Evolutionary conservation across 2,797 vertebrate species (phyloP).

Genomic region (Bradypodion ventrale): DNA sequence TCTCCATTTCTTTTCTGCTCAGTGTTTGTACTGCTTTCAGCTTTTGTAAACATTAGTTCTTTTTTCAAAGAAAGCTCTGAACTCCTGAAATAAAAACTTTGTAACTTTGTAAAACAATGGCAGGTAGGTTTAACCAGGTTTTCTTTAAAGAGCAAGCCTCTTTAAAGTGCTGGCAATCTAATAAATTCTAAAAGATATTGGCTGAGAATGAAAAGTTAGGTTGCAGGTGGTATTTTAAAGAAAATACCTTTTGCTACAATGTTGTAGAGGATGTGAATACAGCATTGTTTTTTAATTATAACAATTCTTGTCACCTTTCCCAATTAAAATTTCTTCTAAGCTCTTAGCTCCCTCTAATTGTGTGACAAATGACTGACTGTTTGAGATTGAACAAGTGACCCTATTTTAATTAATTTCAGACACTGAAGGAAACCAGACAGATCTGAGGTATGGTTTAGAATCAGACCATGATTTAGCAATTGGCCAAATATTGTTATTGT

Average conservation of each 20-base stretch:
- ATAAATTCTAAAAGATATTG: background rate
- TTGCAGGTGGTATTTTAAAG: slow-evolving; percentile 43
- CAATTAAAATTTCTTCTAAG: slow-evolving; percentile 41
- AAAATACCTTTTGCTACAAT: slow-evolving; percentile 41
- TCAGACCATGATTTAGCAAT: background rate
- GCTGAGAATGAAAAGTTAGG: slow-evolving; percentile 31
- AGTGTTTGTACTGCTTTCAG: slow-evolving; percentile 6
- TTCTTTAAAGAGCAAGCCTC: too few relatives aligned
- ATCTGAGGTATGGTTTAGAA: background rate
- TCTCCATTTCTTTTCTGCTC: background rate
- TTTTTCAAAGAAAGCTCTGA: background rate
- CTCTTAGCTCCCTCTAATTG: slow-evolving; percentile 46
- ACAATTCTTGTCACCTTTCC: slow-evolving; percentile 36
- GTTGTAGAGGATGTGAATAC: slow-evolving; percentile 41
- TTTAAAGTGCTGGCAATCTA: background rate
- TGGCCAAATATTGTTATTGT: background rate
- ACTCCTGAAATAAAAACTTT: slow-evolving; percentile 30
- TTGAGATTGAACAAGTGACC: slow-evolving; percentile 52
- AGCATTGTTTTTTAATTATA: slow-evolving; percentile 51
- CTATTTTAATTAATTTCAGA: slow-evolving; percentile 47
- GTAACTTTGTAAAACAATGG: slow-evolving; percentile 14
- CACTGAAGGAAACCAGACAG: background rate
- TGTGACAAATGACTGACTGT: slow-evolving; percentile 51
- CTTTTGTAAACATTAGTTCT: slow-evolving; percentile 15
- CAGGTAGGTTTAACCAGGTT: slow-evolving; percentile 23